phyloP scores from a whole-genome alignment of 2,113 vertebrate genomes.

The Agelaius phoeniceus region DNA sequence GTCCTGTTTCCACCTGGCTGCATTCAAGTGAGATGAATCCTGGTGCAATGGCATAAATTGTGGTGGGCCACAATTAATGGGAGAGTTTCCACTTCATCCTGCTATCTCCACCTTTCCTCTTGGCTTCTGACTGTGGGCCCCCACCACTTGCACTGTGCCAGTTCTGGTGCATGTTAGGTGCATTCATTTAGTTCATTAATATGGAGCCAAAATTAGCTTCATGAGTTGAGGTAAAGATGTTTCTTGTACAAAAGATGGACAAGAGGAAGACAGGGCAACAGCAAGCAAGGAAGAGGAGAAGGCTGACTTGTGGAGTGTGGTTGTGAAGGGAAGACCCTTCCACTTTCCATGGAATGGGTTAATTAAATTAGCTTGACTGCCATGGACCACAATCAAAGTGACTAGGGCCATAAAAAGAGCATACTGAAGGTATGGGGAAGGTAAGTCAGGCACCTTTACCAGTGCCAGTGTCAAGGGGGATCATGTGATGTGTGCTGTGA shows the following conservation, averaged over 20 bases:
- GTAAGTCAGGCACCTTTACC: background rate
- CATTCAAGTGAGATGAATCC: background rate
- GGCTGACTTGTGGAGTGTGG: background rate
- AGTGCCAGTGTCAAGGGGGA: background rate
- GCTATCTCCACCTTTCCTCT: background rate
- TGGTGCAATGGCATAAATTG: background rate
- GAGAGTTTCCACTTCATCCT: background rate
- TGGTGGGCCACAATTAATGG: background rate
- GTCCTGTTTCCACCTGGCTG: background rate
- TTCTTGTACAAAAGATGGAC: background rate
- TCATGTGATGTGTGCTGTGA: background rate
- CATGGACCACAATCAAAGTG: background rate
- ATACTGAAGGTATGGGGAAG: background rate
- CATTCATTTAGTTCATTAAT: background rate
- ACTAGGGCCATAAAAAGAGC: background rate
- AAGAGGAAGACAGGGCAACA: background rate
- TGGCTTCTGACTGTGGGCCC: background rate
- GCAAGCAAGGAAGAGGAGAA: background rate
- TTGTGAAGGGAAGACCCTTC: background rate
- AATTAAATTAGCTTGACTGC: background rate
- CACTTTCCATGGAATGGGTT: background rate
- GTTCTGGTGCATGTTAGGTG: background rate
- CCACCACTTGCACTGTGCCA: background rate
- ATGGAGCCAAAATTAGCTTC: background rate
- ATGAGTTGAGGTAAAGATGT: background rate